Evolutionary conservation across 1,140 invertebrate genomes (phyloP).

Genomic region (Drosophila yakuba): DNA sequence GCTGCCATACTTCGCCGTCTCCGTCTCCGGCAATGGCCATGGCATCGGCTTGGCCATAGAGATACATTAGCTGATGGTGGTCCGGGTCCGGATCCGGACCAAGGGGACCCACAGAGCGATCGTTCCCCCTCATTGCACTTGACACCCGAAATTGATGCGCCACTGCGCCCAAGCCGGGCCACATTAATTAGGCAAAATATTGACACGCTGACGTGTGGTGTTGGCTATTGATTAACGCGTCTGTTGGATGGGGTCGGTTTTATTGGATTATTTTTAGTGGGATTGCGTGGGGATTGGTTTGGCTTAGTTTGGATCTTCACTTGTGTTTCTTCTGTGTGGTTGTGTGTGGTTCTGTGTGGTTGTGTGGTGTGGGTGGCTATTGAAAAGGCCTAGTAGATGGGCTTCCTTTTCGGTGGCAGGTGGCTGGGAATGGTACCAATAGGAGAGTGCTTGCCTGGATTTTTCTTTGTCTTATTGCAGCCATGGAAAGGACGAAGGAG

Average conservation of each 20-base stretch:
- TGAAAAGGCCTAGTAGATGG: constrained; percentile 2
- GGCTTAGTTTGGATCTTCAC: constrained; percentile 16
- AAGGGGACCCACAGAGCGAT: constrained; percentile 42
- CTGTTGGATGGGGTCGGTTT: constrained; percentile 34
- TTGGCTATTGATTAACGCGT: constrained; percentile 66
- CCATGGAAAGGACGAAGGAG: constrained; percentile 25
- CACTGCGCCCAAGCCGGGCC: constrained; percentile 49
- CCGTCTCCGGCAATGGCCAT: background rate
- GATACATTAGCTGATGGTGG: constrained; percentile 69
- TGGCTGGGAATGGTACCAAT: background rate
- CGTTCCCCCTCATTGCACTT: constrained; percentile 54
- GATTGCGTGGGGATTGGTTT: constrained; percentile 14
- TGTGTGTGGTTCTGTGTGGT: too few relatives aligned
- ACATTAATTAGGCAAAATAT: constrained; percentile 82
- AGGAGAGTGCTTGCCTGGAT: too few relatives aligned
- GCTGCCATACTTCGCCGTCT: constrained; percentile 70
- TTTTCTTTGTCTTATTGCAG: background rate
- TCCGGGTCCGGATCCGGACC: constrained; percentile 46
- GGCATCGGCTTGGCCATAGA: constrained; percentile 40
- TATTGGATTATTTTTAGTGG: constrained; percentile 52
- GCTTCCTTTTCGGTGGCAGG: background rate
- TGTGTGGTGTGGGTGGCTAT: background rate
- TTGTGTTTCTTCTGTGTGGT: background rate
- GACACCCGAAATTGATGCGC: constrained; percentile 75
- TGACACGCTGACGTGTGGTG: constrained; percentile 69